Base-by-base conservation (phyloP, 1,140 invertebrate species). In the Daktulosphaira vitifoliae region DNA sequence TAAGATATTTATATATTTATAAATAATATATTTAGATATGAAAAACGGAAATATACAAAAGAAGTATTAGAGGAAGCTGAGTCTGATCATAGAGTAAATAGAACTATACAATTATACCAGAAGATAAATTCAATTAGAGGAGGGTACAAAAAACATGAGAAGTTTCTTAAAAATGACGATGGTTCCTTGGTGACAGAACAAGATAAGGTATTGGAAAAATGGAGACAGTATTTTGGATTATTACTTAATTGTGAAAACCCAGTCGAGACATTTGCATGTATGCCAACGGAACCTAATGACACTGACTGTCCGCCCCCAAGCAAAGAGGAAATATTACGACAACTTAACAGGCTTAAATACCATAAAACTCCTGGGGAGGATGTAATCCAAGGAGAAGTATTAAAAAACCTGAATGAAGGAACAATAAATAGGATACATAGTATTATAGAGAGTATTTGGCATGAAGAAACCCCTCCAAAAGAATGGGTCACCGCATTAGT, bases 261-360 rank as follows among this genome's bases (percentile, higher is more conserved):
- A 15, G 16, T 26, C n/a, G 23, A 50, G 3, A 7, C 48, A 50
- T 29, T 50, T 26, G 13, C 23, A 25, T 50, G 8, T 20, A 50
- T 5, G 23, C 22, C 23, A 15, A 5, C 25, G 6, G 15, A 44
- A 53, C 16, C 48, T 7, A 29, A 52, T 29, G 9, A n/a, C 52
- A 22, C 20, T 42, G 22, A 33, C 15, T 39, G 48, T 20, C 62
- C 13, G 11, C 5, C 29, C 29, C 29, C 29, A 33, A 33, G 5
- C 13, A 38, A 20, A 37, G 7, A 23, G 4, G 22, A 65, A 37
- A 33, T 26, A 37, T 3, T 25, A 65, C 2, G 37, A 66, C 52
- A 67, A 67, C 18, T 37, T 48, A 65, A 29, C 59, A 68, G 37
- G 66, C 68, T 54, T 8, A 66, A 62, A 64, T 62, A 13, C 38